Evolutionary conservation across 2,888 invertebrate species (phyloP), one percentile per base, ranked within the genome.

Genomic region (Parascotia fuliginaria): DNA sequence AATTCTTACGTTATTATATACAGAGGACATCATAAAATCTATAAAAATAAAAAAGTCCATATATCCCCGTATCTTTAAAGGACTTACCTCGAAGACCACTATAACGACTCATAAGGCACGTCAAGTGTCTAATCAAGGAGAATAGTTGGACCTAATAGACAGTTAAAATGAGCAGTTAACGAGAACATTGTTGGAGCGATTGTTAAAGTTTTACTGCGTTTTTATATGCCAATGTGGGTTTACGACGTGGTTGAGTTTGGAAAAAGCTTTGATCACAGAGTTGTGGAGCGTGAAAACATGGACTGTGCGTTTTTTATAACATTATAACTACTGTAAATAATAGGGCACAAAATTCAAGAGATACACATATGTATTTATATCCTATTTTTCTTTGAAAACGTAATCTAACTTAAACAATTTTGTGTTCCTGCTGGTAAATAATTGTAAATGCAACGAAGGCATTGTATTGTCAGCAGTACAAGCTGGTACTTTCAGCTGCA

Each of bases 141-240:
- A 60, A 67, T 66, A 70, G 67, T 67, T 63, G 42, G 59, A 48
- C 49, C 63, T 69, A 66, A 66, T 65, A 69, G 66, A 62, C 63
- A 69, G 70, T 66, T 61, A 66, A 69, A 65, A 65, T 41, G 49
- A 42, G 42, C 57, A 55, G 64, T 70, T 73, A 63, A 70, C 69
- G 52, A 42, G 58, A 38, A 65, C 65, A 66, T 57, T 57, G 60
- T 48, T 50, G 15, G 42, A 22, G 29, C 15, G 55, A 55, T 55
- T 57, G 71, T 65, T 69, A 61, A 57, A 59, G 64, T 55, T 73
- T 73, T 68, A 72, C 45, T 59, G 50, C 50, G 39, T 60, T 72
- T 74, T 74, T 73, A 72, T 72, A 65, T 57, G 51, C 42, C 70
- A 54, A 66, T 71, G 55, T 44, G 27, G 54, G 61, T 70, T 73